Percentiles rank a stretch among this genome's conserved stretches.
These are phyloP conservation scores for Scomber scombrus DNA, from an alignment of 2,113 vertebrate genomes.

Conservation along the genomic window DNA sequence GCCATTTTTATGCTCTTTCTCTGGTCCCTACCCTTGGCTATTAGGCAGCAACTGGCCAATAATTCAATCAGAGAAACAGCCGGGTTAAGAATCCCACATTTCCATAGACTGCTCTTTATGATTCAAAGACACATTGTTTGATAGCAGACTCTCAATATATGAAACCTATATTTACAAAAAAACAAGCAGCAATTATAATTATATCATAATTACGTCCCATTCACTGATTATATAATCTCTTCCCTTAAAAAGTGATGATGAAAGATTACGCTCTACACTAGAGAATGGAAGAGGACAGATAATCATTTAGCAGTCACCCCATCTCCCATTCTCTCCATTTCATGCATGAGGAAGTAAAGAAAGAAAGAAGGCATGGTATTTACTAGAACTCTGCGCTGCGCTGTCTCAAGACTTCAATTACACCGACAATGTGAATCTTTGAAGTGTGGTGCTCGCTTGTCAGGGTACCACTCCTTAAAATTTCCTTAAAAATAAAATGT, in stretches of 20 bases:
- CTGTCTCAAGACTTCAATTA: constrained; percentile 76
- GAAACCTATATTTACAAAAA: background rate
- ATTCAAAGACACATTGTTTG: background rate
- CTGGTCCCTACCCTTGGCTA: background rate
- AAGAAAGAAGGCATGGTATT: constrained; percentile 56
- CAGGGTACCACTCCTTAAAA: constrained; percentile 30
- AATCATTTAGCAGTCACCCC: constrained; percentile 37
- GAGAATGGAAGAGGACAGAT: constrained; percentile 9
- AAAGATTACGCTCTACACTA: constrained; percentile 10
- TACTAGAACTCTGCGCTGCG: constrained; percentile 45
- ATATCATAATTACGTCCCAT: background rate
- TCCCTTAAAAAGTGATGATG: background rate
- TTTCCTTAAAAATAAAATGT: constrained; percentile 5
- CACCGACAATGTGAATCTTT: constrained; percentile 46
- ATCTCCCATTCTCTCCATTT: constrained; percentile 30
- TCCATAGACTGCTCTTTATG: background rate
- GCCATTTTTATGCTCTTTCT: constrained; percentile 13
- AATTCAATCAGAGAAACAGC: constrained; percentile 23
- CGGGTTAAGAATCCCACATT: background rate
- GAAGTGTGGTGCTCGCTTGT: constrained; percentile 49
- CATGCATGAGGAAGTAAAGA: constrained; percentile 43
- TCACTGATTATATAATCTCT: background rate
- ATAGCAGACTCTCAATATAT: background rate
- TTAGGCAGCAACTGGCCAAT: constrained; percentile 3
- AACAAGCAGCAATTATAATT: background rate